These are phyloP conservation scores for Tupiocoris notatus DNA, from an alignment of 2,888 invertebrate genomes.

Conservation along the genomic window DNA sequence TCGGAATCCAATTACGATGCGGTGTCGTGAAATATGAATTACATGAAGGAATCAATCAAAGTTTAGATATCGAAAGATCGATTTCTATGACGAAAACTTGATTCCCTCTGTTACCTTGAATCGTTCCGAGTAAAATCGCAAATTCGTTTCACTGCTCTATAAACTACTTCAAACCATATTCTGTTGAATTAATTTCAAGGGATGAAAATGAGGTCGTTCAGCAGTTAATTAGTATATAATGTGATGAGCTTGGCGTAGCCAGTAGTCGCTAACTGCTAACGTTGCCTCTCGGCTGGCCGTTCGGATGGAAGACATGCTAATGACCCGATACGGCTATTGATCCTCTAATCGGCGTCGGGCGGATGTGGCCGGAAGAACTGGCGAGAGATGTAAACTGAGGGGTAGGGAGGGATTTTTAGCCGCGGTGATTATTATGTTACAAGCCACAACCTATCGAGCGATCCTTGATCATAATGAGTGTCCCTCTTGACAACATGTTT, in stretches of 20 bases:
- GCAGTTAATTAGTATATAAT: neutral
- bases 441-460: conserved; percentile 9
- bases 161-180: too few relatives aligned
- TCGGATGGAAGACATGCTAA: neutral
- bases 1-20: too few relatives aligned
- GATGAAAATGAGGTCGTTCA: neutral
- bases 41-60: too few relatives aligned
- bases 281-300: neutral
- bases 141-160: too few relatives aligned
- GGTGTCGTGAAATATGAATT: too few relatives aligned
- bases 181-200: too few relatives aligned
- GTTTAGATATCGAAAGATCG: too few relatives aligned
- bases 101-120: too few relatives aligned
- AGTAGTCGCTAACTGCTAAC: neutral
- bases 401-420: neutral
- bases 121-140: too few relatives aligned
- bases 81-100: too few relatives aligned
- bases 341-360: neutral
- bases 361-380: neutral
- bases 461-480: conserved; percentile 26
- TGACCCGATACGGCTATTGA: neutral
- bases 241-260: neutral
- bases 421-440: conserved; percentile 27
- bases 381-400: neutral
- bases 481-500: conserved; percentile 7